These are phyloP conservation scores for Anoura caudifer DNA, from an alignment of 2,113 vertebrate genomes.

Conservation along the genomic window DNA sequence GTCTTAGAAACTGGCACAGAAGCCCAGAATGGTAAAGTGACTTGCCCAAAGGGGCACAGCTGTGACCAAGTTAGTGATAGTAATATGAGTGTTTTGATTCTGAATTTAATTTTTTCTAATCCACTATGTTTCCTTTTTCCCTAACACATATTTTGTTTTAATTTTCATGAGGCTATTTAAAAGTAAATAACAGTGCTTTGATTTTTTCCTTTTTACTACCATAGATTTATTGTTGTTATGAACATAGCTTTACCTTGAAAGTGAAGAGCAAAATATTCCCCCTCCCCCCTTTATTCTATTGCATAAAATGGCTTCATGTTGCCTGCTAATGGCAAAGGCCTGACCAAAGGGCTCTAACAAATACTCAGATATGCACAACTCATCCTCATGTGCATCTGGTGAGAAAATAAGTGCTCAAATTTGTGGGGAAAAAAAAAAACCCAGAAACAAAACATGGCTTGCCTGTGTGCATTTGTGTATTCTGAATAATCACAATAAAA, in stretches of 20 bases:
- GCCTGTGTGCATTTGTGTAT: background rate
- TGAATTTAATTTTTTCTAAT: background rate
- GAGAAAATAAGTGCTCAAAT: constrained; percentile 33
- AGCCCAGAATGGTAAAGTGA: background rate
- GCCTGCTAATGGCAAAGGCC: background rate
- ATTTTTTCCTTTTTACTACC: background rate
- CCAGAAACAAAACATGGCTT: background rate
- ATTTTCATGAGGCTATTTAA: background rate
- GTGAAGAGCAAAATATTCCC: background rate
- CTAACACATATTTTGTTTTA: background rate
- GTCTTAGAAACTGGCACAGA: background rate
- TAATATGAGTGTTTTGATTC: background rate
- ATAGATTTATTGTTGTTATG: background rate
- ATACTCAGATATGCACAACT: background rate
- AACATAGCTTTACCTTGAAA: background rate
- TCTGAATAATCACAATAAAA: constrained; percentile 39
- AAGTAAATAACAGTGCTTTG: background rate
- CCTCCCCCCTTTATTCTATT: background rate
- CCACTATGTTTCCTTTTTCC: background rate
- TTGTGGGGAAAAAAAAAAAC: background rate
- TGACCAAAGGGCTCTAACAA: background rate
- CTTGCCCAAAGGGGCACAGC: background rate
- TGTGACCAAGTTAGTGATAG: background rate
- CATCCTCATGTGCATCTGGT: background rate
- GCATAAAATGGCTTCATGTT: background rate